Conservation (phyloP, 2,797 vertebrate species). For the Podargus strigoides region DNA sequence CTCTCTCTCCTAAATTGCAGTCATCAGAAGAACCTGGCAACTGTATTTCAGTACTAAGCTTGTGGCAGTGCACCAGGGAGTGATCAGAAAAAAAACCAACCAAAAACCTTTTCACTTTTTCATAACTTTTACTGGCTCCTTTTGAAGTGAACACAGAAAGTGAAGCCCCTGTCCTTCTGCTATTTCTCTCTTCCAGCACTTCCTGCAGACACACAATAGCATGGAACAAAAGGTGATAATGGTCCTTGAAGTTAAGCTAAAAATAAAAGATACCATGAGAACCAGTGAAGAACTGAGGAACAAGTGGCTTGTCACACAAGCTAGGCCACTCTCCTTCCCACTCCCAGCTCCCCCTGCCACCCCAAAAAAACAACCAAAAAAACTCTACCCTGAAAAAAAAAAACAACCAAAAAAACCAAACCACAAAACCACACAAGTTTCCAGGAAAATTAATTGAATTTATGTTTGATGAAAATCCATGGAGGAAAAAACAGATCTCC, state of each 20-base stretch:
- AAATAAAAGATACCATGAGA: neutral
- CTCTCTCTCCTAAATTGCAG: too few species aligned
- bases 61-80: neutral
- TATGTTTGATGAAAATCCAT: neutral
- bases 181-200: neutral
- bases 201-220: neutral
- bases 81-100: neutral
- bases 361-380: fast-evolving
- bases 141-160: neutral
- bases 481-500: neutral
- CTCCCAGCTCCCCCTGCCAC: too few species aligned
- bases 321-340: neutral
- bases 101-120: neutral
- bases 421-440: neutral
- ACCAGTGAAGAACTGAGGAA: neutral
- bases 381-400: neutral
- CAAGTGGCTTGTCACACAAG: neutral
- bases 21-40: neutral
- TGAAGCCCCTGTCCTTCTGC: neutral
- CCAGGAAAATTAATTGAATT: neutral
- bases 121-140: neutral
- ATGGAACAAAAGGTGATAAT: neutral
- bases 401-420: neutral
- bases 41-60: neutral
- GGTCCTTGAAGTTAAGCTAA: neutral